Percentiles rank a stretch among this genome's conserved stretches.
Conservation (phyloP, 2,797 vertebrate species). For the Epinephelus malabaricus region DNA sequence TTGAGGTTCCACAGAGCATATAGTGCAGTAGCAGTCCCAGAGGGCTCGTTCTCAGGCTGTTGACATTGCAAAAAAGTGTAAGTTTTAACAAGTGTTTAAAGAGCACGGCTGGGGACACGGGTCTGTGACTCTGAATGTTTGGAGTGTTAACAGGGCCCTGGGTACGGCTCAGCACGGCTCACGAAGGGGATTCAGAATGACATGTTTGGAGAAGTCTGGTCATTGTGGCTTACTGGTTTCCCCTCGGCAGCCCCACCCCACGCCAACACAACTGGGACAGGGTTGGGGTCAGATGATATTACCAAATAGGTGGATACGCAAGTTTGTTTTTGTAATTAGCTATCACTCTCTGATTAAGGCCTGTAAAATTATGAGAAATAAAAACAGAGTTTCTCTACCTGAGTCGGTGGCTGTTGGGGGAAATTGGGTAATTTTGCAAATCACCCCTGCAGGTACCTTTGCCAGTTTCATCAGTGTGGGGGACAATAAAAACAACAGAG, state of each 20-base stretch:
- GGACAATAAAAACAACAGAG: slow-evolving; percentile 64
- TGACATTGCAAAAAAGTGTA: slow-evolving; percentile 86
- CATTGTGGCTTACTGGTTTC: slow-evolving; percentile 71
- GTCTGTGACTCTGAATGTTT: slow-evolving; percentile 86
- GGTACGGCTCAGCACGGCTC: slow-evolving; percentile 61
- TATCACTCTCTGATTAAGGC: slow-evolving; percentile 40
- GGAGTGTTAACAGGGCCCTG: slow-evolving; percentile 83
- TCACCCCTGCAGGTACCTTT: slow-evolving; percentile 42
- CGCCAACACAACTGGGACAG: slow-evolving; percentile 40
- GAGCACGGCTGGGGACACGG: slow-evolving; percentile 82
- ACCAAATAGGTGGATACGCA: slow-evolving; percentile 29
- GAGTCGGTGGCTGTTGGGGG: slow-evolving; percentile 30
- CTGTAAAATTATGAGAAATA: slow-evolving; percentile 39
- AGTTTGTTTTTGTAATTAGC: slow-evolving; percentile 47
- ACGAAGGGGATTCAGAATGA: slow-evolving; percentile 73
- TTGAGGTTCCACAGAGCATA: slow-evolving; percentile 65
- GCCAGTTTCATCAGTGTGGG: slow-evolving; percentile 52
- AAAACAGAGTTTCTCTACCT: slow-evolving; percentile 22
- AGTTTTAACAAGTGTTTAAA: slow-evolving; percentile 88
- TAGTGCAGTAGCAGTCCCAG: slow-evolving; percentile 77
- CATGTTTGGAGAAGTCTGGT: slow-evolving; percentile 74
- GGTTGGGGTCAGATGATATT: slow-evolving; percentile 36
- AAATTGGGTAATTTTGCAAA: slow-evolving; percentile 65
- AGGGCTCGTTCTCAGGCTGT: slow-evolving; percentile 84
- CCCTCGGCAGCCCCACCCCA: slow-evolving; percentile 41